These are phyloP conservation scores for Procavia capensis DNA, from an alignment of 2,113 vertebrate species.

Conservation along the genomic window DNA sequence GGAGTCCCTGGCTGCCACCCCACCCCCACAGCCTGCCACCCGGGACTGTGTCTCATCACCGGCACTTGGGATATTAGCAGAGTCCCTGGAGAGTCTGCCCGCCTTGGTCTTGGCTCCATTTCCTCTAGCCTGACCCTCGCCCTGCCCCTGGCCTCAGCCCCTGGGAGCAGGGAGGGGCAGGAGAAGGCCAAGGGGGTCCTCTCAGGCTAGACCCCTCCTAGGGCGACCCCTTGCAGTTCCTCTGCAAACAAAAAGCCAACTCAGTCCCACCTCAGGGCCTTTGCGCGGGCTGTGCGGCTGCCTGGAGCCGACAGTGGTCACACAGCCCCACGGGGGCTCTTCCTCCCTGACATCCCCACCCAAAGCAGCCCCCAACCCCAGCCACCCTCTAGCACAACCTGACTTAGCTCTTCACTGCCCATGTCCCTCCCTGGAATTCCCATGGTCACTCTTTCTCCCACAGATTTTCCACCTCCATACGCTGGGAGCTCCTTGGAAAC, in stretches of 20 bases:
- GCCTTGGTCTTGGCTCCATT: conserved; percentile 23
- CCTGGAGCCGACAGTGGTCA: background rate
- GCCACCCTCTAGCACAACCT: background rate
- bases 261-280: background rate
- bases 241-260: background rate
- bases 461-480: background rate
- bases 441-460: background rate
- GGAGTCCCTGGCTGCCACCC: conserved; percentile 83
- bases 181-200: background rate
- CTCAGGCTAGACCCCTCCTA: background rate
- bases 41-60: conserved; percentile 88
- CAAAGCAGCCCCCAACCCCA: background rate
- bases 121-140: conserved; percentile 44
- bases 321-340: background rate
- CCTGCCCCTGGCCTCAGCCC: conserved; percentile 61
- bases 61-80: conserved; percentile 87
- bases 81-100: conserved; percentile 65
- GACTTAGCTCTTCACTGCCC: background rate
- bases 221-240: background rate
- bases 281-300: accelerated
- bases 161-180: conserved; percentile 36
- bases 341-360: background rate
- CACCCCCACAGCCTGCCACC: conserved; percentile 88
- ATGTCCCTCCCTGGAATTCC: background rate
- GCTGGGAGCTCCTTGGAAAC: no score